Conservation (phyloP, 2,113 vertebrate species). For the Hippoglossus stenolepis region DNA sequence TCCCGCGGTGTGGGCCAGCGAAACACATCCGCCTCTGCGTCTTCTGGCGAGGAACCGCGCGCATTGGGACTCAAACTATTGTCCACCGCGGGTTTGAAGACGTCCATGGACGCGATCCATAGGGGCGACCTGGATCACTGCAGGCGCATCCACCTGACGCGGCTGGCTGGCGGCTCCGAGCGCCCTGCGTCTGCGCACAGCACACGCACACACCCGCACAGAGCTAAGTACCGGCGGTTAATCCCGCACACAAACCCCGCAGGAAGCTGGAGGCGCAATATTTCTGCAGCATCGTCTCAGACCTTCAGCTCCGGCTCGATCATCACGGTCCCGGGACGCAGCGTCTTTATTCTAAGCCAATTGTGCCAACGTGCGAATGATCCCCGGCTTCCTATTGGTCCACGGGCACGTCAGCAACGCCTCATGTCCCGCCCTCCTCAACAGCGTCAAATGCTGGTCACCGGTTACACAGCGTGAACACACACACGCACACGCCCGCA, state of each 20-base stretch:
- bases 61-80: slow-evolving; percentile 70
- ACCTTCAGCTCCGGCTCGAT: background rate
- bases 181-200: slow-evolving; percentile 32
- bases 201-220: background rate
- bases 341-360: slow-evolving; percentile 55
- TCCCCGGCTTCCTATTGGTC: slow-evolving; percentile 65
- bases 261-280: slow-evolving; percentile 13
- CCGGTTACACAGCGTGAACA: background rate
- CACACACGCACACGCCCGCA: too few species aligned
- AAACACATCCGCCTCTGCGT: slow-evolving; percentile 70
- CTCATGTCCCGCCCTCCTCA: slow-evolving; percentile 21
- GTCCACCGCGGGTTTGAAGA: slow-evolving; percentile 80
- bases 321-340: slow-evolving; percentile 25
- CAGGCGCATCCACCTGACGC: slow-evolving; percentile 80
- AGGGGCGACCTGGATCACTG: slow-evolving; percentile 78
- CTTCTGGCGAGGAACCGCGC: slow-evolving; percentile 58
- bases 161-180: slow-evolving; percentile 31
- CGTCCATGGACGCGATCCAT: slow-evolving; percentile 86
- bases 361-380: slow-evolving; percentile 47
- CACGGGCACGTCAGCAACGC: slow-evolving; percentile 44
- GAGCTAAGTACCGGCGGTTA: slow-evolving; percentile 55
- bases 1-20: slow-evolving; percentile 71
- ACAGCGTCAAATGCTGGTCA: slow-evolving; percentile 20
- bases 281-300: slow-evolving; percentile 48
- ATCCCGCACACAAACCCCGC: slow-evolving; percentile 54